Percentiles rank a stretch among this genome's conserved stretches.
Conservation (phyloP, 2,113 vertebrate genomes). For the Daphoenositta chrysoptera region DNA sequence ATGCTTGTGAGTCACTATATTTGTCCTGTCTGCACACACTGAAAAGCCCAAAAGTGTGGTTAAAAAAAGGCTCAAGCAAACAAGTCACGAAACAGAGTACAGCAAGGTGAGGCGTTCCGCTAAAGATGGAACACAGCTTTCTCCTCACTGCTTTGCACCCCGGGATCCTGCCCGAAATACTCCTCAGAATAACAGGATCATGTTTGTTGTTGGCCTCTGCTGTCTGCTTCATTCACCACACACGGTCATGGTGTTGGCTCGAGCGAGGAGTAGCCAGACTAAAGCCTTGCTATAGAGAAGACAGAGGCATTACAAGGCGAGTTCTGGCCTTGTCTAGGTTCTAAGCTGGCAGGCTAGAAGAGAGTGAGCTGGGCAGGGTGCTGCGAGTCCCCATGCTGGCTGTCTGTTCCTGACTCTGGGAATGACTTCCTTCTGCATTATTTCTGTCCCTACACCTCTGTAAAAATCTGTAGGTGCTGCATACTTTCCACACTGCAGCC, state of each 20-base stretch:
- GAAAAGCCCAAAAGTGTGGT: not conserved
- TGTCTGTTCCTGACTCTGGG: not conserved
- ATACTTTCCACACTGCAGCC: not conserved
- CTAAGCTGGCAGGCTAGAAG: not conserved
- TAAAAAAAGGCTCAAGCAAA: conserved; percentile 40
- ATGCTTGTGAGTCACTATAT: conserved; percentile 22
- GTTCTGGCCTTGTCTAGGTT: not conserved
- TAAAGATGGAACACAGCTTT: conserved; percentile 23
- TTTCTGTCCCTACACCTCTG: not conserved
- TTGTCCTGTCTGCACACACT: conserved; percentile 28
- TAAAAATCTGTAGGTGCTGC: not conserved
- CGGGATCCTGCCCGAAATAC: not conserved
- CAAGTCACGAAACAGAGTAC: not conserved
- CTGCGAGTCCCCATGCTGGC: not conserved
- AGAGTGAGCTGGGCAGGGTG: not conserved
- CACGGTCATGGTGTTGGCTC: not conserved
- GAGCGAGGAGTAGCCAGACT: not conserved
- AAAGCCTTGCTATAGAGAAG: not conserved
- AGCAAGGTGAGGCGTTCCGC: not conserved
- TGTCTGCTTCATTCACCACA: not conserved
- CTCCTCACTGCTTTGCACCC: not conserved
- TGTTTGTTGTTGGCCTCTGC: not conserved
- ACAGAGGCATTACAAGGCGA: not conserved
- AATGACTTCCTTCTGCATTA: not conserved
- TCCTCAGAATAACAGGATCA: not conserved